phyloP scores from a whole-genome alignment of 2,113 vertebrate genomes.

The Euleptes europaea region DNA sequence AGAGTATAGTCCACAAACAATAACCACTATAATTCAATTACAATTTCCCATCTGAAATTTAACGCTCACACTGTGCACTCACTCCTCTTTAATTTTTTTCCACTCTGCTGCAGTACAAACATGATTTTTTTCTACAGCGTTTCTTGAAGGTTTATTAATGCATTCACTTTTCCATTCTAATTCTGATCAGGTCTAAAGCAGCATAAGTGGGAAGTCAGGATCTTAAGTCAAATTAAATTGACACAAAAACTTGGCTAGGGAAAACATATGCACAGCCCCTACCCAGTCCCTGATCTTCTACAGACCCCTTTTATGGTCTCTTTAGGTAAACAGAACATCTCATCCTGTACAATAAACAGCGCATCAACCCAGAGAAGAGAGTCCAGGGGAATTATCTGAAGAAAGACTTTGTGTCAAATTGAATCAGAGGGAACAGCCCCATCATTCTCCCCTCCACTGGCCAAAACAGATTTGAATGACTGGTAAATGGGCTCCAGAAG shows the following conservation, averaged over 20 bases:
- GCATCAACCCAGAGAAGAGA: not conserved
- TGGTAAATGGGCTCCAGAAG: constrained; percentile 10
- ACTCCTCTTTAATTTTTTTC: constrained; percentile 16
- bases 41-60: constrained; percentile 62
- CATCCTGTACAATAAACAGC: constrained; percentile 9
- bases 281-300: not conserved
- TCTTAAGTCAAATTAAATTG: constrained; percentile 1
- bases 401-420: constrained; percentile 6
- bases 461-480: constrained; percentile 32
- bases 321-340: not conserved
- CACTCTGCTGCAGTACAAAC: constrained; percentile 50
- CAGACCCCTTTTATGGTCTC: not conserved
- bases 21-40: constrained; percentile 69
- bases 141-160: constrained; percentile 38
- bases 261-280: not conserved
- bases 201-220: not conserved
- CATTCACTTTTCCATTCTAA: not conserved
- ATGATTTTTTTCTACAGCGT: constrained; percentile 42
- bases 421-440: not conserved
- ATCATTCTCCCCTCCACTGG: not conserved
- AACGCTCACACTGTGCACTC: constrained; percentile 53
- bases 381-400: not conserved
- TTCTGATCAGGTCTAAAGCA: constrained; percentile 38
- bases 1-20: constrained; percentile 62
- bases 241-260: constrained; percentile 19